Conservation (phyloP, 2,888 invertebrate species). For the Heteromyza rotundicornis region DNA sequence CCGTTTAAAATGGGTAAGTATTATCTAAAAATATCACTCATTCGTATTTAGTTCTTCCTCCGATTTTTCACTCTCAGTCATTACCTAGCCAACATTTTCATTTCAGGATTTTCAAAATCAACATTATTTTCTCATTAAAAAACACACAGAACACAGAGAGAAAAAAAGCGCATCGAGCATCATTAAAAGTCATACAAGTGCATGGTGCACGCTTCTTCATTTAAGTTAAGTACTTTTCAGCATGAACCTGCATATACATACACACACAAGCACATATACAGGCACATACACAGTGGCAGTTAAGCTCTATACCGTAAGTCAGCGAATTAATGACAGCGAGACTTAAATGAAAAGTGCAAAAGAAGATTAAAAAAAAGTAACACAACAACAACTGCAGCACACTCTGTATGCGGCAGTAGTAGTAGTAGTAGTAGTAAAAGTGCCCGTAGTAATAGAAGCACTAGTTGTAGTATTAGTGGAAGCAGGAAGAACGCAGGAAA, state of each 20-base stretch:
- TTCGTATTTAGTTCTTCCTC: too few species aligned
- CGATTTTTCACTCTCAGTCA: too few species aligned
- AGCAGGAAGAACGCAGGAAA: constrained; percentile 16
- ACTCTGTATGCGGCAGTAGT: too few species aligned
- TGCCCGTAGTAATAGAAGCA: not conserved
- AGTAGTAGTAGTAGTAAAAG: too few species aligned
- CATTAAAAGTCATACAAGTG: not conserved
- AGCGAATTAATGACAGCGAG: not conserved
- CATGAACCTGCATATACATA: not conserved
- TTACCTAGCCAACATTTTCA: too few species aligned
- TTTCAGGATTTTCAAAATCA: too few species aligned
- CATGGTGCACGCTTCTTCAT: not conserved
- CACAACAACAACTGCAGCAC: not conserved
- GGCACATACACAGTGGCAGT: constrained; percentile 13
- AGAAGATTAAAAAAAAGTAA: not conserved
- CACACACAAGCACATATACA: constrained; percentile 14
- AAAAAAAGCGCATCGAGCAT: not conserved
- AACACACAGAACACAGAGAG: not conserved
- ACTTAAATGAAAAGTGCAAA: not conserved
- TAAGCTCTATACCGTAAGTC: constrained; percentile 3
- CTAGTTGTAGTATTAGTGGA: too few species aligned
- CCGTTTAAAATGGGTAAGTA: too few species aligned
- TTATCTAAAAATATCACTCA: too few species aligned
- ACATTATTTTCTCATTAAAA: not conserved
- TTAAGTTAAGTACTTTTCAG: constrained; percentile 2